Conservation (phyloP, 2,888 invertebrate species). For the Leucoma salicis region DNA sequence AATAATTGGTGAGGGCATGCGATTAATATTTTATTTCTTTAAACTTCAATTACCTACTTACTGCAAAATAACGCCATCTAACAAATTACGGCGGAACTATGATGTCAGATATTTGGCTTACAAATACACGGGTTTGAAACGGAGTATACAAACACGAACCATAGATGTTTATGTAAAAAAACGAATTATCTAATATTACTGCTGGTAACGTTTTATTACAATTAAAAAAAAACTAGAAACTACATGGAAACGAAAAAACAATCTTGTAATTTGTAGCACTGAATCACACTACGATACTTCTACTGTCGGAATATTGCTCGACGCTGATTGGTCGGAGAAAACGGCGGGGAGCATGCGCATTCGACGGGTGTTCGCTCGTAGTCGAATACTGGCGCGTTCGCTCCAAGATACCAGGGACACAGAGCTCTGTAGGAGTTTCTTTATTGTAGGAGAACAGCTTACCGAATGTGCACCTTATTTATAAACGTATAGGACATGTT, state of each 20-base stretch:
- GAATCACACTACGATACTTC: conserved; percentile 32
- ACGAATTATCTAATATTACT: neutral
- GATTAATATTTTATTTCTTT: too few relatives aligned
- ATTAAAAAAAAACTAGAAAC: neutral
- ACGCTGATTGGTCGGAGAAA: conserved; percentile 67
- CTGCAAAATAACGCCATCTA: conserved; percentile 69
- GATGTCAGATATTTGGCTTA: conserved; percentile 42
- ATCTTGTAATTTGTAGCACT: conserved; percentile 15
- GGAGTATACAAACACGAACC: neutral
- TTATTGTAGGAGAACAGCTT: conserved; percentile 19
- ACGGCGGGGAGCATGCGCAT: conserved; percentile 77
- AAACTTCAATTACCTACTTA: conserved; percentile 11
- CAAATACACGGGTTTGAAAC: conserved; percentile 25
- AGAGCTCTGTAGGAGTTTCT: conserved; percentile 75
- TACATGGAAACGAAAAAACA: conserved; percentile 1
- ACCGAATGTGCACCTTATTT: conserved; percentile 35
- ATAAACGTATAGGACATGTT: conserved; percentile 19
- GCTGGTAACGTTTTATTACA: neutral
- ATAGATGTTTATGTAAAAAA: neutral
- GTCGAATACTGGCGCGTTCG: conserved; percentile 81
- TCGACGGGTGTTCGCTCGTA: conserved; percentile 66
- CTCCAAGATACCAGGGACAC: conserved; percentile 77
- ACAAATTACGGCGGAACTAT: conserved; percentile 56
- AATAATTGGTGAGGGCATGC: too few relatives aligned
- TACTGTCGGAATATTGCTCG: conserved; percentile 46